Conservation (phyloP, 1,140 invertebrate species). For the Pseudomyrmex dendroicus region DNA sequence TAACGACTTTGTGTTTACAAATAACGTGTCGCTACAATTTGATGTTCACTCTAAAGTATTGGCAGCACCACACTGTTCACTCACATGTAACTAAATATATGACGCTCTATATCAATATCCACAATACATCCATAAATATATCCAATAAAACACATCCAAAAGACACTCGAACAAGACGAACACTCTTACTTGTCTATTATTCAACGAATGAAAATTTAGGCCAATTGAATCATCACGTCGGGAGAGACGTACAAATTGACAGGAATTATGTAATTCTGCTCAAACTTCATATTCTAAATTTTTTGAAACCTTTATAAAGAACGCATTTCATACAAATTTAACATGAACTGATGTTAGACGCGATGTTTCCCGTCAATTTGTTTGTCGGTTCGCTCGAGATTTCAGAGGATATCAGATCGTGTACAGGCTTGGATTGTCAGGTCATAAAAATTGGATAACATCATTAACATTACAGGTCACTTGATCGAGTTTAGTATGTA, state of each 20-base stretch:
- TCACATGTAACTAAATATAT: constrained; percentile 48
- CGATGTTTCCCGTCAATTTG: constrained; percentile 6
- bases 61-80: constrained; percentile 55
- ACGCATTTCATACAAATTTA: not conserved
- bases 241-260: constrained; percentile 15
- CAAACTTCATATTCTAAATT: not conserved
- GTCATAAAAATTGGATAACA: constrained; percentile 25
- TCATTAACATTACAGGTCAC: constrained; percentile 47
- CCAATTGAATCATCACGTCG: constrained; percentile 52
- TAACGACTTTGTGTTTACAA: constrained; percentile 34
- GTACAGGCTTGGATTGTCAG: constrained; percentile 55
- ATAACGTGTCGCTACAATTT: constrained; percentile 53
- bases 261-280: not conserved
- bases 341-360: too few relatives aligned
- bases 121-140: constrained; percentile 11
- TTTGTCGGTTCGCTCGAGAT: constrained; percentile 12
- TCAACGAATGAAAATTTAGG: constrained; percentile 52
- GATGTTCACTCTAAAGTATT: constrained; percentile 52
- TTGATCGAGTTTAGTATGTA: constrained; percentile 45
- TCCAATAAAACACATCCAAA: constrained; percentile 45
- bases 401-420: constrained; percentile 19
- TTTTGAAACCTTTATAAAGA: not conserved
- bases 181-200: constrained; percentile 27
- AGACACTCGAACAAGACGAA: constrained; percentile 24
- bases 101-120: constrained; percentile 35